These are phyloP conservation scores for Tichodroma muraria DNA, from an alignment of 2,113 vertebrate species.

Conservation along the genomic window DNA sequence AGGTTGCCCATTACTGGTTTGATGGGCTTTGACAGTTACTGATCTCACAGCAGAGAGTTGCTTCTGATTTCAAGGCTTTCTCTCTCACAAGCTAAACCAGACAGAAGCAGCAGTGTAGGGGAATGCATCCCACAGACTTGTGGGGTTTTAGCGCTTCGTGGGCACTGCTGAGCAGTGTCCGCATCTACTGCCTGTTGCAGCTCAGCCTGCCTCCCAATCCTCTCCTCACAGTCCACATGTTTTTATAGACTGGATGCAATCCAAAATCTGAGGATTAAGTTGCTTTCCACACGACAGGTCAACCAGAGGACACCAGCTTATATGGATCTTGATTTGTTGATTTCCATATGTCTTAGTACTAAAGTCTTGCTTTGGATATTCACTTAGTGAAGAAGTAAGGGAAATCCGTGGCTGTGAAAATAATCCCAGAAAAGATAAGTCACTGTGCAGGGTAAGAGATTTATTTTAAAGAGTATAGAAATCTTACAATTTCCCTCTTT, in stretches of 20 bases:
- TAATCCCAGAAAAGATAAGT: neutral
- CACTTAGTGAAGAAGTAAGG: neutral
- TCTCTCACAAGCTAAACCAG: neutral
- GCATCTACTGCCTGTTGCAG: neutral
- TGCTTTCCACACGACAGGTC: constrained; percentile 18
- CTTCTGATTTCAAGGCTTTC: neutral
- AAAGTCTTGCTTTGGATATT: constrained; percentile 15
- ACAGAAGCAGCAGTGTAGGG: neutral
- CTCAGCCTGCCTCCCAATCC: neutral
- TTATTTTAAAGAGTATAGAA: neutral
- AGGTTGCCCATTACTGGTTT: neutral
- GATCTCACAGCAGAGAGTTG: neutral
- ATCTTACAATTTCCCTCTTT: neutral
- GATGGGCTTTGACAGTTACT: neutral
- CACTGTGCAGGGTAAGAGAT: neutral
- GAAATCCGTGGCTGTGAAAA: neutral
- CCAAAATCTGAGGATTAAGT: constrained; percentile 35
- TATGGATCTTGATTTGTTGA: constrained; percentile 15
- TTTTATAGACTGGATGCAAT: neutral
- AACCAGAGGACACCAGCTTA: constrained; percentile 6
- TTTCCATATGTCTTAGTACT: constrained; percentile 24
- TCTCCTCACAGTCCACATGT: neutral
- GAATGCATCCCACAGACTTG: neutral
- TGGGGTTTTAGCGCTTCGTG: neutral
- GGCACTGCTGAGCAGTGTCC: neutral